Percentiles rank a stretch among this genome's conserved stretches.
Evolutionary conservation across 2,888 invertebrate genomes (phyloP).

Genomic region (Carcina quercana): DNA sequence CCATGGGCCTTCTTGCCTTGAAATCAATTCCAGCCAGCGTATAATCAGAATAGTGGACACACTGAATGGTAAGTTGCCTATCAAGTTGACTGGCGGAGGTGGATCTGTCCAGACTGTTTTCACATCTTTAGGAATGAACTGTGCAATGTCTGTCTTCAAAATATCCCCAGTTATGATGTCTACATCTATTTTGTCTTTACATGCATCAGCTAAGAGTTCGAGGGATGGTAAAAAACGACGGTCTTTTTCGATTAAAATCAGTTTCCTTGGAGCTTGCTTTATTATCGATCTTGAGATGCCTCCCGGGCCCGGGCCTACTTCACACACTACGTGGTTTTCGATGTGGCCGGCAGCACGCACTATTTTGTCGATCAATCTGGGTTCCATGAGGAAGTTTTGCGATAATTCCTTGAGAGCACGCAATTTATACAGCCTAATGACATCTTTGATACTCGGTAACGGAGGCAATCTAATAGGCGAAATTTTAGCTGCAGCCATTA

Average conservation of each 20-base stretch:
- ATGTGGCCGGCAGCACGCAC: slow-evolving; percentile 86
- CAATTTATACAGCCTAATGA: slow-evolving; percentile 91
- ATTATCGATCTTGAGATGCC: slow-evolving; percentile 96
- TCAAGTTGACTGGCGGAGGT: slow-evolving; percentile 81
- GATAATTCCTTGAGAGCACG: slow-evolving; percentile 91
- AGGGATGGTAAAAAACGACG: slow-evolving; percentile 89
- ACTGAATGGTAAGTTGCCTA: slow-evolving; percentile 97
- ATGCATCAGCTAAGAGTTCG: slow-evolving; percentile 85
- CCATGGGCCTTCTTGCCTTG: slow-evolving; percentile 85
- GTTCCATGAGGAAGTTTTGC: slow-evolving; percentile 97
- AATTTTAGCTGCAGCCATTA: slow-evolving; percentile 59
- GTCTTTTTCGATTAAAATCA: slow-evolving; percentile 97
- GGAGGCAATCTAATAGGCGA: slow-evolving; percentile 85
- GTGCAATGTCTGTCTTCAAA: slow-evolving; percentile 80
- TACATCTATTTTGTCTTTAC: slow-evolving; percentile 71
- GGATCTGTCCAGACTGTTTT: slow-evolving; percentile 76
- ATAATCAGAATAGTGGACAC: slow-evolving; percentile 96
- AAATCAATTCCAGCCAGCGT: slow-evolving; percentile 88
- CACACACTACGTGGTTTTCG: slow-evolving; percentile 80
- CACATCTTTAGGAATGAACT: slow-evolving; percentile 76
- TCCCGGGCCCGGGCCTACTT: slow-evolving; percentile 99
- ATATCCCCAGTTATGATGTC: slow-evolving; percentile 86
- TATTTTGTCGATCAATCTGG: slow-evolving; percentile 87
- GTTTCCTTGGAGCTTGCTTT: slow-evolving; percentile 79
- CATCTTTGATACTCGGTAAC: slow-evolving; percentile 91